Conservation (phyloP, 2,797 vertebrate species). For the Anolis apletophallus region DNA sequence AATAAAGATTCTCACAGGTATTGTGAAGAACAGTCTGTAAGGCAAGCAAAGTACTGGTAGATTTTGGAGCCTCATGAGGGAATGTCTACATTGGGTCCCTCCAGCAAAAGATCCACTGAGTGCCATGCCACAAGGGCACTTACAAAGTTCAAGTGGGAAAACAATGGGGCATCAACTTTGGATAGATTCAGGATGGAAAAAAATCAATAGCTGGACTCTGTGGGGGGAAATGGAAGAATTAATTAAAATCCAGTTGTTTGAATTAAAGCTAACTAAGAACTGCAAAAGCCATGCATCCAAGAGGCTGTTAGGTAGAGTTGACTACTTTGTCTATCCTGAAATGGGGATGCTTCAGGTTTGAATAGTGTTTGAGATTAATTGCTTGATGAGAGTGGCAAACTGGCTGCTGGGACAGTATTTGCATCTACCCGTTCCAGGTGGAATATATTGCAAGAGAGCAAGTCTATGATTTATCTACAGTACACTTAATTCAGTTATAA, state of each 20-base stretch:
- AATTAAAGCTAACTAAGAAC: neutral
- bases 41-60: neutral
- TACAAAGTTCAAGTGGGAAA: neutral
- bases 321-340: neutral
- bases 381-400: neutral
- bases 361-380: neutral
- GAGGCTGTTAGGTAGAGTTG: neutral
- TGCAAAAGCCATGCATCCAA: neutral
- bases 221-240: neutral
- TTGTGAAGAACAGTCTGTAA: neutral
- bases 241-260: no score
- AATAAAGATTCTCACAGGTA: neutral
- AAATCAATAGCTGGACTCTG: neutral
- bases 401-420: neutral
- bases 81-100: neutral
- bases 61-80: neutral
- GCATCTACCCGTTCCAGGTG: neutral
- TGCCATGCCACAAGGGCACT: neutral
- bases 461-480: no score
- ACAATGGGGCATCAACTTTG: neutral
- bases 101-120: neutral
- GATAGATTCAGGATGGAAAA: neutral
- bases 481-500: neutral
- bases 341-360: neutral
- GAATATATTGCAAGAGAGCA: neutral